phyloP scores from a whole-genome alignment of 2,113 vertebrate genomes.

The Melanotaenia duboulayi region DNA sequence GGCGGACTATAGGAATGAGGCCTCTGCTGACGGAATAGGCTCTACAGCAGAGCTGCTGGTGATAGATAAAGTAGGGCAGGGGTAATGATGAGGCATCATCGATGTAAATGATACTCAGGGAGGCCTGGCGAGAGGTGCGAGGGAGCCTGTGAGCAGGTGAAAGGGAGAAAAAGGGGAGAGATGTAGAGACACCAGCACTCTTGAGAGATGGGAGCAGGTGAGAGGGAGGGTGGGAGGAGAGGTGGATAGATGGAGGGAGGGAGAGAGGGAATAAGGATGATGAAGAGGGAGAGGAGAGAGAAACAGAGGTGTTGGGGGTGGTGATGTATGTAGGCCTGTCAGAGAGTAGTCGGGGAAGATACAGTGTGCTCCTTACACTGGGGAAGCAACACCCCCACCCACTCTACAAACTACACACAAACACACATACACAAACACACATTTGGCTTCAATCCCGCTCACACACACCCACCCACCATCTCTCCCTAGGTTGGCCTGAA shows the following conservation, averaged over 20 bases:
- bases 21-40: slow-evolving; percentile 52
- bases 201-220: slow-evolving; percentile 76
- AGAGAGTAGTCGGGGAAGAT: slow-evolving; percentile 83
- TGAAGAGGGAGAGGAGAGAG: slow-evolving; percentile 77
- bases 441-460: slow-evolving; percentile 71
- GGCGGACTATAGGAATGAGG: slow-evolving; percentile 42
- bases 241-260: slow-evolving; percentile 75
- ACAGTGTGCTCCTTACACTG: slow-evolving; percentile 83
- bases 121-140: slow-evolving; percentile 63
- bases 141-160: slow-evolving; percentile 55
- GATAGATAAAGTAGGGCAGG: slow-evolving; percentile 82
- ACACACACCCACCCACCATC: slow-evolving; percentile 58
- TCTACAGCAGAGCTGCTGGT: slow-evolving; percentile 68
- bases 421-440: slow-evolving; percentile 46
- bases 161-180: slow-evolving; percentile 66
- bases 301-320: slow-evolving; percentile 79
- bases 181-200: slow-evolving; percentile 63
- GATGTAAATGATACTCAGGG: slow-evolving; percentile 86
- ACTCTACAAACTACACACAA: slow-evolving; percentile 57
- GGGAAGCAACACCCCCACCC: slow-evolving; percentile 79
- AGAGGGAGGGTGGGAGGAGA: slow-evolving; percentile 61
- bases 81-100: slow-evolving; percentile 87
- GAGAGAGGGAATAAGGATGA: slow-evolving; percentile 83
- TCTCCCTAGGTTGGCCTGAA: slow-evolving; percentile 74
- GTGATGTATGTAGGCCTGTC: slow-evolving; percentile 87